Conservation (phyloP, 2,888 invertebrate genomes). For the Penaeus monodon region DNA sequence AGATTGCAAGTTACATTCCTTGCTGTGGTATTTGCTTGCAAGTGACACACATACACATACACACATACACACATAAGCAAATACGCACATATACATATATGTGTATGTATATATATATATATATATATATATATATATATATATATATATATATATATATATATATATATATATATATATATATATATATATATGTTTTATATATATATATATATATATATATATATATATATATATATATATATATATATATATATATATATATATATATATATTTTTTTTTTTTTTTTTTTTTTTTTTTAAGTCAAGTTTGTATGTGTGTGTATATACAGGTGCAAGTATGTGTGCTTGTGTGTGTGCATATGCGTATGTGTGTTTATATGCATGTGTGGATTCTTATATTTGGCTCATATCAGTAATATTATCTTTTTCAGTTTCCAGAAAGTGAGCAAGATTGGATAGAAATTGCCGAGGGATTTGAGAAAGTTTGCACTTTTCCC, state of each 20-base stretch:
- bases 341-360: background rate
- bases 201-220: background rate
- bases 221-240: slow-evolving; percentile 1
- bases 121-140: background rate
- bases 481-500: too few species aligned
- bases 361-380: background rate
- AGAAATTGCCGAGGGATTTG: too few species aligned
- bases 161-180: too few species aligned
- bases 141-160: too few species aligned
- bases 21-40: too few species aligned
- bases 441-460: too few species aligned
- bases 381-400: background rate
- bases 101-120: slow-evolving; percentile 17
- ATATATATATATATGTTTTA: background rate
- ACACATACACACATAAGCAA: too few species aligned
- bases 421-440: too few species aligned
- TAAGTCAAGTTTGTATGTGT: background rate
- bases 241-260: background rate
- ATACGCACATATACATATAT: background rate
- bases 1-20: too few species aligned
- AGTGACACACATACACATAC: too few species aligned
- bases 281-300: background rate
- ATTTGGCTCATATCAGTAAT: too few species aligned
- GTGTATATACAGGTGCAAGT: background rate
- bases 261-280: background rate